Evolutionary conservation across 2,797 vertebrate species (phyloP).

Genomic region (Ctenochaetus hawaiiensis): DNA sequence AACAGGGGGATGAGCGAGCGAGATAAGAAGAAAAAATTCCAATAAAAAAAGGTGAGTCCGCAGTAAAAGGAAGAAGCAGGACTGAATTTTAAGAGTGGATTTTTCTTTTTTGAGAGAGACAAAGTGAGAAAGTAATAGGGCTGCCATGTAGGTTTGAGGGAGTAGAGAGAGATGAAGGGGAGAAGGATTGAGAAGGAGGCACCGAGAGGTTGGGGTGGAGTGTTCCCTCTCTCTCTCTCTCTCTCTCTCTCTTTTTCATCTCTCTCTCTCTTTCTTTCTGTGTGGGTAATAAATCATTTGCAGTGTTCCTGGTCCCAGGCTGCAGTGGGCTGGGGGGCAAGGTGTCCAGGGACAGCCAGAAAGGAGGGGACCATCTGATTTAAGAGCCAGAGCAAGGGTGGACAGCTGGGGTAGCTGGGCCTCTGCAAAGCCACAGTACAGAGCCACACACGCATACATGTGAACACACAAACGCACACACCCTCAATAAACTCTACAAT

Average conservation of each 20-base stretch:
- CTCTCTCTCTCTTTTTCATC: slow-evolving; percentile 36
- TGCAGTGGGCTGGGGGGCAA: slow-evolving; percentile 59
- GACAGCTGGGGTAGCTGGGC: slow-evolving; percentile 61
- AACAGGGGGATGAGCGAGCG: slow-evolving; percentile 9
- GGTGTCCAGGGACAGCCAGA: slow-evolving; percentile 68
- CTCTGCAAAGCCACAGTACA: slow-evolving; percentile 44
- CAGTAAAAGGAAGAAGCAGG: slow-evolving; percentile 27
- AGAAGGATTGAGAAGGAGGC: slow-evolving; percentile 57
- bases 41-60: slow-evolving; percentile 5
- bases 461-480: slow-evolving; percentile 1
- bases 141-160: slow-evolving; percentile 39
- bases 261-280: slow-evolving; percentile 32
- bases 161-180: slow-evolving; percentile 59
- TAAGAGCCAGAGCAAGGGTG: slow-evolving; percentile 67
- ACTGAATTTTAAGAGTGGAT: not conserved
- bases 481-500: slow-evolving; percentile 6
- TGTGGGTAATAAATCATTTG: slow-evolving; percentile 74
- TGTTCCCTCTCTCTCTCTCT: slow-evolving; percentile 32
- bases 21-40: slow-evolving; percentile 22
- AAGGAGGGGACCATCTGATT: slow-evolving; percentile 71
- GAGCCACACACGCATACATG: slow-evolving; percentile 10
- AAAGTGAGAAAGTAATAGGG: slow-evolving; percentile 33
- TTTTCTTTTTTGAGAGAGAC: slow-evolving; percentile 43
- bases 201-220: slow-evolving; percentile 52
- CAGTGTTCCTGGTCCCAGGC: slow-evolving; percentile 61